Conservation (phyloP, 2,113 vertebrate species). For the Strigops habroptila region DNA sequence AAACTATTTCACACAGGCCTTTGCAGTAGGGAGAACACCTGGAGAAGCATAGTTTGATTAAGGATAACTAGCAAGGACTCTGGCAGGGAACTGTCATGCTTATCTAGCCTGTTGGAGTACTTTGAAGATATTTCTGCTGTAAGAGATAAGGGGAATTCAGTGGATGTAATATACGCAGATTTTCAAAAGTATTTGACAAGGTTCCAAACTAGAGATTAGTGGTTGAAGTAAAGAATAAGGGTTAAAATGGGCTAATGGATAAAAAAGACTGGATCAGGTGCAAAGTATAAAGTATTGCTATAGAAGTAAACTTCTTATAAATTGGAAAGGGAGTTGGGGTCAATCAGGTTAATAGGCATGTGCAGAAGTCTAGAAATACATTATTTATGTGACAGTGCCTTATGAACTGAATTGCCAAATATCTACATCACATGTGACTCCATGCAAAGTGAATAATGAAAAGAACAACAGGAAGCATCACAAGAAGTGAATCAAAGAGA, state of each 20-base stretch:
- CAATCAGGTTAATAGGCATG: conserved; percentile 17
- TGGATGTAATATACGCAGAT: conserved; percentile 25
- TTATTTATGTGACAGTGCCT: neutral
- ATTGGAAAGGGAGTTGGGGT: conserved; percentile 25
- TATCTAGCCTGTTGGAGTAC: conserved; percentile 42
- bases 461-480: neutral
- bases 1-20: neutral
- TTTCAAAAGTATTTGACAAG: conserved; percentile 47
- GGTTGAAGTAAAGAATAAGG: neutral
- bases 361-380: conserved; percentile 12
- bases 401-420: neutral
- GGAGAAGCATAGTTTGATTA: conserved; percentile 36
- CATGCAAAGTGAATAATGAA: neutral
- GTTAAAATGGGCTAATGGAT: conserved; percentile 6
- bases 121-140: conserved; percentile 55
- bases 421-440: neutral
- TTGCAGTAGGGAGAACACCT: conserved; percentile 13
- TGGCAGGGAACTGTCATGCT: conserved; percentile 3
- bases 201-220: conserved; percentile 37
- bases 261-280: conserved; percentile 10
- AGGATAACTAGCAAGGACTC: conserved; percentile 20
- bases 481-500: neutral
- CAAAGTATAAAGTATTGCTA: neutral
- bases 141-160: conserved; percentile 57
- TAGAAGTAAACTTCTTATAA: conserved; percentile 6